These are phyloP conservation scores for Muscicapa comitata DNA, from an alignment of 2,797 vertebrate species.

Conservation along the genomic window DNA sequence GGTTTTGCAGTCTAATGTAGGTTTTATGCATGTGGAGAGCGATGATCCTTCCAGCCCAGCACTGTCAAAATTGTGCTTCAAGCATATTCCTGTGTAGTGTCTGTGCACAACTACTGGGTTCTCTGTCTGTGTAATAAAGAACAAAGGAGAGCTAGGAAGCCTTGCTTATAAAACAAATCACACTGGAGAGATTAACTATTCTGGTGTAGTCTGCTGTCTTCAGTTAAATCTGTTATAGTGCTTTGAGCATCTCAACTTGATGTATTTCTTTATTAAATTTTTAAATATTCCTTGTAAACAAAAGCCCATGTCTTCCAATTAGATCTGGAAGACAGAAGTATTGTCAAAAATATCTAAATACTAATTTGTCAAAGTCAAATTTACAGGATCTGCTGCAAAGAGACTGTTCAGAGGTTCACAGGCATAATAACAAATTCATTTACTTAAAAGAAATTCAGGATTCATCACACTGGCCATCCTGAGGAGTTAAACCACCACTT, in stretches of 20 bases:
- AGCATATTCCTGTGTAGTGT: neutral
- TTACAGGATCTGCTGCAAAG: neutral
- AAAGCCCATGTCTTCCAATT: neutral
- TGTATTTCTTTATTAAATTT: neutral
- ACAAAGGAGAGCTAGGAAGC: neutral
- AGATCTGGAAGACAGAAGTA: neutral
- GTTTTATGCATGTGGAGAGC: neutral
- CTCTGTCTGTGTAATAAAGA: slow-evolving; percentile 11
- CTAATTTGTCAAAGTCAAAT: neutral
- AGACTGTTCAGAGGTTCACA: neutral
- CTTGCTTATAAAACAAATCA: neutral
- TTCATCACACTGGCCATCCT: neutral
- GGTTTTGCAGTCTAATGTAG: neutral
- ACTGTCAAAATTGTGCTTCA: neutral
- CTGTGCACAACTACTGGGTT: neutral
- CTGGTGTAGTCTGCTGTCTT: neutral
- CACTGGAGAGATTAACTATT: neutral
- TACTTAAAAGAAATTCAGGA: neutral
- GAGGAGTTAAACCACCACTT: neutral
- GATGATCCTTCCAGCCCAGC: neutral
- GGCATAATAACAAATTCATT: neutral
- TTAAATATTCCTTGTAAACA: neutral
- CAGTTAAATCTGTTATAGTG: neutral
- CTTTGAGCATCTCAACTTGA: neutral
- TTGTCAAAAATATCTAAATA: neutral